Base-by-base conservation (phyloP, 2,888 invertebrate genomes). In the Andrena dorsata region DNA sequence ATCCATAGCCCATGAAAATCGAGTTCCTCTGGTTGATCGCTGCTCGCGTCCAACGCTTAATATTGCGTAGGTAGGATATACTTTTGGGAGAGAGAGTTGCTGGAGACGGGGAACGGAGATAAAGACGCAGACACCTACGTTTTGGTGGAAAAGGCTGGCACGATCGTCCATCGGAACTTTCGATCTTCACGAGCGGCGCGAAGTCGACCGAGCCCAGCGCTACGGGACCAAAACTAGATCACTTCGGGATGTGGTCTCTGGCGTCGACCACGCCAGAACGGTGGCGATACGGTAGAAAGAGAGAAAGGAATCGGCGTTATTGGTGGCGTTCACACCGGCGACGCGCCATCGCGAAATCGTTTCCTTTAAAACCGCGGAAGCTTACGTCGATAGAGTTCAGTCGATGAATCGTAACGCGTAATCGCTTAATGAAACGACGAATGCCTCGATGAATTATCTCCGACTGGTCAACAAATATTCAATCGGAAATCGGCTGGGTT, bases 231-330 rank as follows among this genome's bases (percentile, higher is more conserved):
- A 83, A 86, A 86, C 81, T 84, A 66, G 84, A 86, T 75, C 83
- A 78, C 66, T 76, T 86, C 76, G 71, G 77, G 76, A 80, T 65
- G 80, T 75, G 79, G 77, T 75, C 80, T 26, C 56, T 4, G 41
- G 64, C 51, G 56, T 53, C 83, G 86, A 81, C 85, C 86, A 85
- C 87, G 89, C 84, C 86, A 80, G 84, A 83, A 86, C 82, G 83
- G 83, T 83, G 82, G 80, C 76, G 72, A 69, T 73, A 70, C 71
- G 53, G 28, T 80, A 79, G 75, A 88, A 76, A 73, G 86, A 90
- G 88, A 90, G 89, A 90, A 89, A 87, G 87, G 90, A 88, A 90
- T 63, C 85, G 79, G 77, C 81, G 76, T 83, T 84, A 83, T 80
- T 77, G 77, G 84, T 76, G 83, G 82, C 89, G 86, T 89, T 84